Base-by-base conservation (phyloP, 2,113 vertebrate species). In the Paracanthobrama guichenoti region DNA sequence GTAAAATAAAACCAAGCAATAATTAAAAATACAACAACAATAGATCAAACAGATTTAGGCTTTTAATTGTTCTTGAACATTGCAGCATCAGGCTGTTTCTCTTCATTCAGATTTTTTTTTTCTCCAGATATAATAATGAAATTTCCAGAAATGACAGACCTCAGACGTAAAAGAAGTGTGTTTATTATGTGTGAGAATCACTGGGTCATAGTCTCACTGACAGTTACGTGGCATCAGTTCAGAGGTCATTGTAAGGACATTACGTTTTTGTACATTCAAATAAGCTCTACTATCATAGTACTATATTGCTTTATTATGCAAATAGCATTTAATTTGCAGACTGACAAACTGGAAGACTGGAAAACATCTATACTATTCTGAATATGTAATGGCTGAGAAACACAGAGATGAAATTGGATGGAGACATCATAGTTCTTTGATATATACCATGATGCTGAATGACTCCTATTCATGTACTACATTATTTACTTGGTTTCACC, bases 151-250 rank as follows among this genome's bases (percentile, higher is more conserved):
- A 31, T 62, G 44, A 74, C 72, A 50, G 6, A 50, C n/a, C 26
- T 55, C 24, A 35, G 73, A 35, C 26, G 26, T 55, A 22, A 55
- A 8, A 55, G n/a, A 8, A 20, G n/a, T 76, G 73, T 76, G 73
- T 79, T 79, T 62, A 79, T 79, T 79, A 79, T 44, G 57, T 79
- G 76, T 62, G 55, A 60, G 35, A 76, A 55, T 50, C 46, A 76
- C 73, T 76, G 46, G 26, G 48, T 76, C 18, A 28, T 55, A 55
- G 28, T 22, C 73, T 55, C 48, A 76, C 48, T 55, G 26, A 76
- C 73, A 76, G 48, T 55, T 76, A 55, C 5, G 9, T 76, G 73
- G 48, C 73, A 76, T 53, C 24, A 76, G 48, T 53, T 76, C 73
- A 76, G 48, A 26, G 4, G 73, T 76, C 48, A 55, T 31, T 76